Percentiles rank a stretch among this genome's conserved stretches.
phyloP scores from a whole-genome alignment of 1,140 invertebrate species.

The Drosophila guanche region DNA sequence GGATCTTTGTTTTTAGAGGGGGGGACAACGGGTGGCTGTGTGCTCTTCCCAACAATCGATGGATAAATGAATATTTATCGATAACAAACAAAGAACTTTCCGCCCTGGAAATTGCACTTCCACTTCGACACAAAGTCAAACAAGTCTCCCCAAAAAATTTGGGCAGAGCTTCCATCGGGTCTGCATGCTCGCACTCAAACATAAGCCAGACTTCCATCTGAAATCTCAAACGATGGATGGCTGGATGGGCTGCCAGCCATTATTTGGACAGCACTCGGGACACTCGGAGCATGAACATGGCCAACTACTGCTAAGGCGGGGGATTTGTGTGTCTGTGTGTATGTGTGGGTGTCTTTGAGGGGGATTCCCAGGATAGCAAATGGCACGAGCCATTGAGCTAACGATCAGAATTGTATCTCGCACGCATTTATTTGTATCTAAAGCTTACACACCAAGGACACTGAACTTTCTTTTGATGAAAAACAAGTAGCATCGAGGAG shows the following conservation, averaged over 20 bases:
- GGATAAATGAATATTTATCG: conserved; percentile 49
- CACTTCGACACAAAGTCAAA: conserved; percentile 47
- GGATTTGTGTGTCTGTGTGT: background rate
- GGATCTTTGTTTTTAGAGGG: background rate
- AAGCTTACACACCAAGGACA: conserved; percentile 5
- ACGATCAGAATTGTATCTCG: conserved; percentile 54
- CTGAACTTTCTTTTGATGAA: conserved; percentile 3
- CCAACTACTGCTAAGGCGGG: conserved; percentile 22
- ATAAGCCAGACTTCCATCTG: conserved; percentile 31
- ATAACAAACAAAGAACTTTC: conserved; percentile 37
- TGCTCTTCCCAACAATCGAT: conserved; percentile 18
- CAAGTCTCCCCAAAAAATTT: conserved; percentile 23
- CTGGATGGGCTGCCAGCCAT: conserved; percentile 44
- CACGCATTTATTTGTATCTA: conserved; percentile 45
- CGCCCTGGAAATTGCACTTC: conserved; percentile 32
- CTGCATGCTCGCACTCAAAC: conserved; percentile 7
- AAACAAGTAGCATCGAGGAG: no score
- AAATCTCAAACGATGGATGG: conserved; percentile 33
- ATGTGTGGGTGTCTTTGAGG: conserved; percentile 3
- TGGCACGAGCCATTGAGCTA: conserved; percentile 57
- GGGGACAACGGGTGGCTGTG: background rate
- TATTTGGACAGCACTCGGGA: conserved; percentile 69
- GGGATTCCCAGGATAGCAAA: conserved; percentile 49
- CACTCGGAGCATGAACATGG: conserved; percentile 45
- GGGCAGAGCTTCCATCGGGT: conserved; percentile 10